Evolutionary conservation across 1,140 invertebrate genomes (phyloP).

Genomic region (Belonocnema kinseyi): DNA sequence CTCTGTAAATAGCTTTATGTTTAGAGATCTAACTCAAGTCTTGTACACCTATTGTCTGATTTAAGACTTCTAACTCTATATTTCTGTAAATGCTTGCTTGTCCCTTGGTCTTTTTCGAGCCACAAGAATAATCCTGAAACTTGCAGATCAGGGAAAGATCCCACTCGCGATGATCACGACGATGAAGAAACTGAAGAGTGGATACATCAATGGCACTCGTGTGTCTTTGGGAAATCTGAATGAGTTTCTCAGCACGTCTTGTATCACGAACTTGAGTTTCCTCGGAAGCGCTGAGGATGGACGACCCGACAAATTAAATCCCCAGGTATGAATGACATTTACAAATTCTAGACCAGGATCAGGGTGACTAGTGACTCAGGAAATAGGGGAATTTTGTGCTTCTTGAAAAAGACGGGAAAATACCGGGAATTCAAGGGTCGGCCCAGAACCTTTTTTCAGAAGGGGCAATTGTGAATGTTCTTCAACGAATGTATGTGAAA

Average conservation of each 20-base stretch:
- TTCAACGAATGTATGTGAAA: no score
- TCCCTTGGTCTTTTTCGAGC: background rate
- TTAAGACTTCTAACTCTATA: no score
- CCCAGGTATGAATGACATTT: constrained; percentile 58
- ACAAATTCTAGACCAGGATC: constrained; percentile 41
- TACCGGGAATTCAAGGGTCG: no score
- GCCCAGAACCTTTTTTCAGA: no score
- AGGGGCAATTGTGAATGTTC: no score
- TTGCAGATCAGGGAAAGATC: constrained; percentile 93
- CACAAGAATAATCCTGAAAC: constrained; percentile 27
- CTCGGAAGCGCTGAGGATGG: constrained; percentile 93
- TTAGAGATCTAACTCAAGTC: background rate
- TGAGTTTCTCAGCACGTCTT: constrained; percentile 96
- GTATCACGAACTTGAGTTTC: constrained; percentile 96
- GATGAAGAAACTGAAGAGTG: constrained; percentile 98
- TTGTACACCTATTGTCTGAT: no score
- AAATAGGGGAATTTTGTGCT: no score
- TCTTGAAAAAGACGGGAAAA: no score
- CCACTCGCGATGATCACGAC: constrained; percentile 96
- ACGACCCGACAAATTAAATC: constrained; percentile 83
- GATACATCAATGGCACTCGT: constrained; percentile 98
- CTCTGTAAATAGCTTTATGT: background rate
- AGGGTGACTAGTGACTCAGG: constrained; percentile 69
- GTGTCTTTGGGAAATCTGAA: constrained; percentile 93
- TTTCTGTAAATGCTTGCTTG: no score